Base-by-base conservation (phyloP, 2,888 invertebrate species). In the Cryptophagus acutangulus region DNA sequence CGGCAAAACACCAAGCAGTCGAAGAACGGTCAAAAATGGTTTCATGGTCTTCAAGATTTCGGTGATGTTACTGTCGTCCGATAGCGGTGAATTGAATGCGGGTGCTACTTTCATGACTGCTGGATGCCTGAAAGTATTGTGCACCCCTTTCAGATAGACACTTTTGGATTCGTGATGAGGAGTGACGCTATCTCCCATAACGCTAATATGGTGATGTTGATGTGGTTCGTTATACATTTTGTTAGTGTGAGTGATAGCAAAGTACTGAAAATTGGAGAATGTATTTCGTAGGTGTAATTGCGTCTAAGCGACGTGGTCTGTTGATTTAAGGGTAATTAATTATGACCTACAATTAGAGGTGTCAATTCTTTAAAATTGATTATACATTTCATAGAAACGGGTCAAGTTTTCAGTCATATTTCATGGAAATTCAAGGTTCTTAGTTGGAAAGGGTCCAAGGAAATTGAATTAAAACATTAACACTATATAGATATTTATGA, bases 1-100 rank as follows among this genome's bases (percentile, higher is more conserved):
- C 0, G 84, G 84, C 36, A 82, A 70, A 0, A 79, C 75, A 1
- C 82, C 84, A 67, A 82, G 71, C 1, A 74, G 46, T 15, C 78
- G 72, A 35, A 74, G 52, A 29, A 74, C 62, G 48, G 61, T 62
- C 42, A 71, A 65, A 6, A 74, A 65, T 0, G 76, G 74, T 15
- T 69, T 71, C 43, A 76, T 59, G 6, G 64, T 63, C 14, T 68
- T 66, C 51, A 70, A 73, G 48, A 74, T 65, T 12, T 26, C 12
- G 2, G 31, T 13, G n/a, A 8, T 8, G n/a, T 16, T 31, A 13
- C 8, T 10, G 8, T 13, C 14, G 14, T 13, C 16, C 12, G 14
- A 5, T 31, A 2, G 14, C 5, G 36, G 3, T 2, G 33, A 9
- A 8, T 33, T 15, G 30, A 46, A 44, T 5, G 41, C 54, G 8